Evolutionary conservation across 2,888 invertebrate genomes (phyloP).

Genomic region (Danaus chrysippus): DNA sequence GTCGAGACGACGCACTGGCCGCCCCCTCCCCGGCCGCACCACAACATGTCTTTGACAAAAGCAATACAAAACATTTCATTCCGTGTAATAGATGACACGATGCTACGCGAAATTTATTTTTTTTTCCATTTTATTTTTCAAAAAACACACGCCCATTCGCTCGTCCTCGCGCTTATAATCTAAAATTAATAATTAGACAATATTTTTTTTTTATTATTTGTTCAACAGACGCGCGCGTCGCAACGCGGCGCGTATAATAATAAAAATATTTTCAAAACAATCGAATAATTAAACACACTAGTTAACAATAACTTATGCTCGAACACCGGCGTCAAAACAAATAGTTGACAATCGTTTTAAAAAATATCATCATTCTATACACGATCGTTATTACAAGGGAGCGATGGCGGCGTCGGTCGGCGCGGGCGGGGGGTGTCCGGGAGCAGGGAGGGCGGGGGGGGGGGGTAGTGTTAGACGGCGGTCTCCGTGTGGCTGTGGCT

Average conservation of each 20-base stretch:
- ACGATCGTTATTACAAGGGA: constrained; percentile 46
- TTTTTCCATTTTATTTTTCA: constrained; percentile 61
- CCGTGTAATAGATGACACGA: constrained; percentile 76
- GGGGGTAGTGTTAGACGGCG: constrained; percentile 83
- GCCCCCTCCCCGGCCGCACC: constrained; percentile 40
- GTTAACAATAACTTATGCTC: constrained; percentile 76
- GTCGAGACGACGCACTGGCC: constrained; percentile 40
- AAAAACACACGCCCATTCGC: constrained; percentile 77
- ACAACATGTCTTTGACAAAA: constrained; percentile 65
- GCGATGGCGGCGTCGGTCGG: constrained; percentile 42
- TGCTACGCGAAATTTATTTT: constrained; percentile 71
- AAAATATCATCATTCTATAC: constrained; percentile 65
- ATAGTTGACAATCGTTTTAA: constrained; percentile 53
- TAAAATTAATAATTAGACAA: constrained; percentile 79
- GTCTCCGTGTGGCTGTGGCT: constrained; percentile 97
- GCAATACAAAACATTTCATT: constrained; percentile 78
- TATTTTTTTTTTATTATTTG: constrained; percentile 70
- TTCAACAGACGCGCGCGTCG: constrained; percentile 77
- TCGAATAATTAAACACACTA: constrained; percentile 80
- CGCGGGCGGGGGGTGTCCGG: constrained; percentile 33
- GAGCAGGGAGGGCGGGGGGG: constrained; percentile 33
- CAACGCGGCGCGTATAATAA: constrained; percentile 74
- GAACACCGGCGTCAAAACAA: constrained; percentile 48
- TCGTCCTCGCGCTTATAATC: constrained; percentile 77
- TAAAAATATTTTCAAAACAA: constrained; percentile 79